phyloP scores from a whole-genome alignment of 2,113 vertebrate species.

The Xenopus laevis region DNA sequence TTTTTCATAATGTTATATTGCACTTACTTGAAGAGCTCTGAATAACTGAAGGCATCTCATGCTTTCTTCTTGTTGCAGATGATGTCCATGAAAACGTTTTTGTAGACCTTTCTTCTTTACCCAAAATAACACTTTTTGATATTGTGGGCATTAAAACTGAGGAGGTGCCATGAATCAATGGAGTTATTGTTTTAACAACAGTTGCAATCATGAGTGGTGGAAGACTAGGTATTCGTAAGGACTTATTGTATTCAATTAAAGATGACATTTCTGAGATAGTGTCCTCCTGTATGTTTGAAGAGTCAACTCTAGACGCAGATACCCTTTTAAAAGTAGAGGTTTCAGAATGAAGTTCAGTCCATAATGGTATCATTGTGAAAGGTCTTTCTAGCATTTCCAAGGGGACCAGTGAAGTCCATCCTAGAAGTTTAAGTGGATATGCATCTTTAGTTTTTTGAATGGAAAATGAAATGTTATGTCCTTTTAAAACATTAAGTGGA shows the following conservation, averaged over 20 bases:
- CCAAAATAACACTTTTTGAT: neutral
- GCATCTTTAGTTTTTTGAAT: slow-evolving; percentile 21
- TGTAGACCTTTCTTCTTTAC: neutral
- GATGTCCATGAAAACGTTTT: neutral
- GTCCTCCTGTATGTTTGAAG: neutral
- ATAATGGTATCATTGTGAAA: slow-evolving; percentile 17
- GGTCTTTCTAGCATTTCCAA: slow-evolving; percentile 34
- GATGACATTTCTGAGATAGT: neutral
- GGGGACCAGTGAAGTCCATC: slow-evolving; percentile 4
- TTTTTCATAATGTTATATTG: too few species aligned
- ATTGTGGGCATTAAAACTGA: neutral
- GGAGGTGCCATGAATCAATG: neutral
- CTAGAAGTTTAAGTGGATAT: neutral
- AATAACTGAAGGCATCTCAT: neutral
- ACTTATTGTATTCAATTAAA: neutral
- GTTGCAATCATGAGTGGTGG: neutral
- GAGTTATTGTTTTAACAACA: neutral
- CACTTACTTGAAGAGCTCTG: slow-evolving; percentile 11
- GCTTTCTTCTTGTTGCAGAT: neutral
- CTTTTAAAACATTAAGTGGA: neutral
- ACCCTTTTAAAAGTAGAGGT: neutral
- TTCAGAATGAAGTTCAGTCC: neutral
- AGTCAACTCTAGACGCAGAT: neutral
- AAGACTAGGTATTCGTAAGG: neutral
- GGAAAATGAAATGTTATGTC: neutral